A percentile compares a stretch with the other conserved stretches of the same genome.
Conservation (phyloP, 2,113 vertebrate species). For the Rana temporaria region DNA sequence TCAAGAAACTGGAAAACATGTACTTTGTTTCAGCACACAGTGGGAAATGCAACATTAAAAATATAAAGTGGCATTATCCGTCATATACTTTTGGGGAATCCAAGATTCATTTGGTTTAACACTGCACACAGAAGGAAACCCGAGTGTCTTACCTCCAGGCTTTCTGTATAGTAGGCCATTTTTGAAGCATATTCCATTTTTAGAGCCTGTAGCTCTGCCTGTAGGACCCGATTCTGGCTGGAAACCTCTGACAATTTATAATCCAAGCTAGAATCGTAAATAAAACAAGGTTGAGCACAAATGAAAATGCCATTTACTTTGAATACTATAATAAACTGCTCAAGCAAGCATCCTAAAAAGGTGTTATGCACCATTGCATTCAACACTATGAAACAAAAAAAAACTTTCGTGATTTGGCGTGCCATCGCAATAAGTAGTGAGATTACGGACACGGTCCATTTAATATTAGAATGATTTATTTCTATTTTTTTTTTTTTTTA, state of each 20-base stretch:
- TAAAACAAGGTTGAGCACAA: neutral
- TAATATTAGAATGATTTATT: too few species aligned
- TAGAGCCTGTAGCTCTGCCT: conserved; percentile 6
- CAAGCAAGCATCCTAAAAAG: too few species aligned
- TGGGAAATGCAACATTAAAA: too few species aligned
- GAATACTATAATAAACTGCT: too few species aligned
- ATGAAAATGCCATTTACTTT: too few species aligned
- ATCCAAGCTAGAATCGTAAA: conserved; percentile 15
- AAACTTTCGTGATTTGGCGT: too few species aligned
- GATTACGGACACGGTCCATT: too few species aligned
- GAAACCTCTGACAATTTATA: neutral
- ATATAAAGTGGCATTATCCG: neutral
- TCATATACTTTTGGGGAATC: neutral
- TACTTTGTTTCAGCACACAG: neutral
- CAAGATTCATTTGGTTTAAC: neutral
- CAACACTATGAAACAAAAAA: too few species aligned
- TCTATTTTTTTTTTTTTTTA: too few species aligned
- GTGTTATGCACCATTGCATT: too few species aligned
- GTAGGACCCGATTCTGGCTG: conserved; percentile 3
- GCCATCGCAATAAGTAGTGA: too few species aligned
- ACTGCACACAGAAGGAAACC: neutral
- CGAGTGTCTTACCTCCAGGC: conserved; percentile 30
- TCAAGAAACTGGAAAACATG: conserved; percentile 81
- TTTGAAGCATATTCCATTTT: conserved; percentile 15
- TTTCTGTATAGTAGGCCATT: conserved; percentile 17